Base-by-base conservation (phyloP, 2,888 invertebrate species). In the Lottia gigantea region DNA sequence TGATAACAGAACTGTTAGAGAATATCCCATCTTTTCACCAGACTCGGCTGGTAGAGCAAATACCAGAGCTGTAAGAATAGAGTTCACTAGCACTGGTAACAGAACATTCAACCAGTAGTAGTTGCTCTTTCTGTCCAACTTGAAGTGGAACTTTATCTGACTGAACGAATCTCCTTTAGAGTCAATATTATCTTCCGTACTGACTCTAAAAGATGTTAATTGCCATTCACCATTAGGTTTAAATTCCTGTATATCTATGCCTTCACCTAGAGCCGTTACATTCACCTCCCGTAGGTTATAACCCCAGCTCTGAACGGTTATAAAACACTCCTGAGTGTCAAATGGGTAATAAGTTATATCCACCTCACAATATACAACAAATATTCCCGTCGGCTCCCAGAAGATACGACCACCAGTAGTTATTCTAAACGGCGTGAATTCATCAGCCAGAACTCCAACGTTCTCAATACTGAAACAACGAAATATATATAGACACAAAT, bases 11-110 rank as follows among this genome's bases (percentile, higher is more conserved):
- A 78, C 76, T 16, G 78, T 78, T 64, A 80, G 66, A 46, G 73
- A 72, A 64, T 72, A 77, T 16, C 76, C 73, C 66, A 77, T 76
- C 68, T 75, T 78, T 69, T 80, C 79, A 40, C 77, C 75, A 31
- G 72, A 66, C 55, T 77, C 75, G 0, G 74, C 72, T 2, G 77
- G 77, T 49, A 77, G 67, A 31, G 74, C 68, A 67, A 80, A 80
- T 11, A 74, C 74, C 47, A 80, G 66, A n/a, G 72, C 67, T 19
- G 75, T 72, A 16, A 77, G 70, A 19, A 75, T 15, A 0, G 78
- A 72, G 64, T 77, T 74, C 45, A 78, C 47, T 8, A 80, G 46
- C 3, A 78, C 71, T 11, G 76, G 79, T 0, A 77, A 71, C 26
- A 79, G 71, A 49, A 79, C 67, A 45, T 71, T 70, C 31, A 76